Evolutionary conservation across 1,140 invertebrate species (phyloP).

Genomic region (Bombus consobrinus): DNA sequence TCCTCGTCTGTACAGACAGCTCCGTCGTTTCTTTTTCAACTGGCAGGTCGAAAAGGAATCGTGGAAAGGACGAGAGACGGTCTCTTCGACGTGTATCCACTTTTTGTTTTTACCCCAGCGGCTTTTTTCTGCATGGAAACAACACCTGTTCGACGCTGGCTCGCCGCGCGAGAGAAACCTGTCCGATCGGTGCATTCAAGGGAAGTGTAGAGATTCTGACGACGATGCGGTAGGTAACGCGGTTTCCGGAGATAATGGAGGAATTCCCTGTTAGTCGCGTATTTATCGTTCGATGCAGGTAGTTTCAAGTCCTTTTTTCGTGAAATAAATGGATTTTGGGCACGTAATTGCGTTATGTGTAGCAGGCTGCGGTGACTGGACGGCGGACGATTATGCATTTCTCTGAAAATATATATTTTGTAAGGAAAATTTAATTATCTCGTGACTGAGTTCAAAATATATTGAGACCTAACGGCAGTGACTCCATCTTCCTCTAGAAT

Average conservation of each 20-base stretch:
- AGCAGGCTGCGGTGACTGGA: too few species aligned
- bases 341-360: too few species aligned
- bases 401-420: too few species aligned
- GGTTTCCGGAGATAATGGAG: constrained; percentile 36
- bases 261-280: background rate
- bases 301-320: too few species aligned
- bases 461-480: too few species aligned
- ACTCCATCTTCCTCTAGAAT: too few species aligned
- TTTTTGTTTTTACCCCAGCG: constrained; percentile 12
- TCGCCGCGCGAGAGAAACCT: constrained; percentile 30
- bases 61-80: background rate
- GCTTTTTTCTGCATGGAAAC: constrained; percentile 37
- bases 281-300: background rate
- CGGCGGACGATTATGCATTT: too few species aligned
- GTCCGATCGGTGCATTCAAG: constrained; percentile 46
- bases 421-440: too few species aligned
- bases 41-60: background rate
- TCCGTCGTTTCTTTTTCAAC: background rate
- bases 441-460: too few species aligned
- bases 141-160: constrained; percentile 51
- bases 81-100: background rate
- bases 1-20: background rate
- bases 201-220: background rate
- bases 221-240: constrained; percentile 41
- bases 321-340: too few species aligned